Percentiles rank a stretch among this genome's conserved stretches.
phyloP scores from a whole-genome alignment of 2,797 vertebrate species.

The Acanthopagrus latus region DNA sequence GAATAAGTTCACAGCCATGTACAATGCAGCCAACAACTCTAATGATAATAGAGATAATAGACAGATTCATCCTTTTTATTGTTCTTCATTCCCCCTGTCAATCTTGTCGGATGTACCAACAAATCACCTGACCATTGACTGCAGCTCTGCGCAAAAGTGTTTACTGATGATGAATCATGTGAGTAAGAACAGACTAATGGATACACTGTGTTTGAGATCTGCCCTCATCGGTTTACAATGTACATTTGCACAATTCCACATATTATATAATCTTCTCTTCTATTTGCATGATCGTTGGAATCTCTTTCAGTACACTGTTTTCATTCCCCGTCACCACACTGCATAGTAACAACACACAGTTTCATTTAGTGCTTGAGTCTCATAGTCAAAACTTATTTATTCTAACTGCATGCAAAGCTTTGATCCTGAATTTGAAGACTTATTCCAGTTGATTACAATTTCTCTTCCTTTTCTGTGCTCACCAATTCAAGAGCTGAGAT shows the following conservation, averaged over 20 bases:
- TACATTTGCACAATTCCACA: constrained; percentile 16
- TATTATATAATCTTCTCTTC: not conserved
- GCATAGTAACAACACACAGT: not conserved
- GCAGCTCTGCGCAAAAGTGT: constrained; percentile 3
- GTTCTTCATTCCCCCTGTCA: not conserved
- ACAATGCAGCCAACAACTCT: constrained; percentile 17
- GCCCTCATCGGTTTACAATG: constrained; percentile 16
- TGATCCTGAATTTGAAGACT: not conserved
- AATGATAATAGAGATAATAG: constrained; percentile 5
- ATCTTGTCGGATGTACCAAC: not conserved
- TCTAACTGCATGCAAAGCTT: constrained; percentile 8
- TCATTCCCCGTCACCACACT: not conserved
- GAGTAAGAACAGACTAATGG: constrained; percentile 1
- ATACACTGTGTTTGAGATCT: constrained; percentile 8
- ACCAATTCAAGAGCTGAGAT: not conserved
- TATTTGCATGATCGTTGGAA: not conserved
- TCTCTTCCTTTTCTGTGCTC: not conserved
- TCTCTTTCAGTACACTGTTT: not conserved
- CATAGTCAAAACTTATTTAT: not conserved
- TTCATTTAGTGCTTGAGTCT: too few relatives aligned
- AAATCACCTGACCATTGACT: constrained; percentile 5
- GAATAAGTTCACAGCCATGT: constrained; percentile 31
- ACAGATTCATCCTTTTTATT: not conserved
- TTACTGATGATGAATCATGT: constrained; percentile 11
- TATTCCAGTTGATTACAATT: not conserved